A percentile compares a stretch with the other conserved stretches of the same genome.
Conservation (phyloP, 2,113 vertebrate species). For the Galemys pyrenaicus region DNA sequence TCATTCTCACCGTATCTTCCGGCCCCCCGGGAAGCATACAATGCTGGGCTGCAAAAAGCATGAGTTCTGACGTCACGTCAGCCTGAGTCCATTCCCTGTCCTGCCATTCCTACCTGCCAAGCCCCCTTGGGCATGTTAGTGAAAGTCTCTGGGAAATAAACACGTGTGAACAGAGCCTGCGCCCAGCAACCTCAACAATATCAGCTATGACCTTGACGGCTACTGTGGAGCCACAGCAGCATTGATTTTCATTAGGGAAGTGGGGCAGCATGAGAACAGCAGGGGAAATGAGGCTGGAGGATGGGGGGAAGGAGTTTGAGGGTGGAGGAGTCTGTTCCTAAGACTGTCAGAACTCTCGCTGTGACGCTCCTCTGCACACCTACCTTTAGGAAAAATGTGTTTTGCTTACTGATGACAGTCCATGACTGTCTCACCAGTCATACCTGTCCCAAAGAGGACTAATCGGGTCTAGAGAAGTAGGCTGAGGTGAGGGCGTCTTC, state of each 20-base stretch:
- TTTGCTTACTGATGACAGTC: background rate
- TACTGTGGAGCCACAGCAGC: background rate
- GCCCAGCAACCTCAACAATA: background rate
- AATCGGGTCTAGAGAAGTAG: background rate
- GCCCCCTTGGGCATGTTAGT: background rate
- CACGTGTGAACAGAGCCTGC: too few species aligned
- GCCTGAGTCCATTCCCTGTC: background rate
- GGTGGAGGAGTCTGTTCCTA: background rate
- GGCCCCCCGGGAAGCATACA: background rate
- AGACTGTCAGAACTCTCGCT: background rate
- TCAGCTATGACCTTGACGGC: background rate
- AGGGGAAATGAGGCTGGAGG: background rate
- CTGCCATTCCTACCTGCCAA: background rate
- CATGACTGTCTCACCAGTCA: background rate
- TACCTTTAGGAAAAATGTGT: background rate
- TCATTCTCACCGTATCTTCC: background rate
- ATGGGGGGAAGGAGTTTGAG: background rate
- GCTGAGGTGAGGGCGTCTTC: background rate
- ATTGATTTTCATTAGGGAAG: background rate
- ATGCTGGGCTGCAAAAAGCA: background rate
- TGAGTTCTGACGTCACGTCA: background rate
- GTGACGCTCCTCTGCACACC: too few species aligned
- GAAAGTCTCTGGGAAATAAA: background rate
- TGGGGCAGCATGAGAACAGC: fast-evolving
- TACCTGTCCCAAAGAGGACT: background rate